A percentile compares a stretch with the other conserved stretches of the same genome.
phyloP scores from a whole-genome alignment of 2,888 invertebrate genomes.

The Cephalotes varians region DNA sequence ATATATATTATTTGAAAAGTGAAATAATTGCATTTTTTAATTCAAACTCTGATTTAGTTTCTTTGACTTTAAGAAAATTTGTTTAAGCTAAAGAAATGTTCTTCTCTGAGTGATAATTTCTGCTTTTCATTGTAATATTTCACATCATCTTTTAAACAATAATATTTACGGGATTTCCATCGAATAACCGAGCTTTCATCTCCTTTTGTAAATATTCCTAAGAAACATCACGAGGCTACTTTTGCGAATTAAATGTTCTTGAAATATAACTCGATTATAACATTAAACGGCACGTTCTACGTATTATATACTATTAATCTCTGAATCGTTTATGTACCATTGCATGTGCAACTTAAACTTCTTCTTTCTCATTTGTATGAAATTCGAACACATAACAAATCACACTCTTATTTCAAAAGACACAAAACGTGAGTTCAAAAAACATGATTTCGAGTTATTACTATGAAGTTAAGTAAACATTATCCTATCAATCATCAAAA shows the following conservation, averaged over 20 bases:
- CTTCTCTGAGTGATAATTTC: not conserved
- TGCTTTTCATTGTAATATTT: not conserved
- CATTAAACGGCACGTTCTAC: slow-evolving; percentile 4
- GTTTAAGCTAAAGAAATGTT: no score
- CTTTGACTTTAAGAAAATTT: no score
- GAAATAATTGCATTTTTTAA: no score
- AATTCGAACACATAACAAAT: not conserved
- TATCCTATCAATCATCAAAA: no score
- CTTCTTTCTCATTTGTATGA: not conserved
- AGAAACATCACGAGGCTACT: not conserved
- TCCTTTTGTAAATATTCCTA: not conserved
- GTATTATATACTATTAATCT: no score
- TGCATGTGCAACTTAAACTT: not conserved
- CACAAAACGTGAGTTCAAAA: no score
- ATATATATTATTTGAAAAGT: no score
- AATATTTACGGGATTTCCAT: slow-evolving; percentile 1
- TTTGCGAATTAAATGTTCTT: slow-evolving; percentile 18
- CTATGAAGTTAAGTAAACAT: no score
- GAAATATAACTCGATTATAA: slow-evolving; percentile 30
- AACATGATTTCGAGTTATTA: no score
- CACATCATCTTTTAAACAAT: not conserved
- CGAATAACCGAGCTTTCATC: not conserved
- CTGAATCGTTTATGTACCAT: not conserved
- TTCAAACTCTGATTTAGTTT: no score
- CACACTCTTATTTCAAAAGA: no score